Conservation (phyloP, 2,113 vertebrate genomes). For the Cervus canadensis region DNA sequence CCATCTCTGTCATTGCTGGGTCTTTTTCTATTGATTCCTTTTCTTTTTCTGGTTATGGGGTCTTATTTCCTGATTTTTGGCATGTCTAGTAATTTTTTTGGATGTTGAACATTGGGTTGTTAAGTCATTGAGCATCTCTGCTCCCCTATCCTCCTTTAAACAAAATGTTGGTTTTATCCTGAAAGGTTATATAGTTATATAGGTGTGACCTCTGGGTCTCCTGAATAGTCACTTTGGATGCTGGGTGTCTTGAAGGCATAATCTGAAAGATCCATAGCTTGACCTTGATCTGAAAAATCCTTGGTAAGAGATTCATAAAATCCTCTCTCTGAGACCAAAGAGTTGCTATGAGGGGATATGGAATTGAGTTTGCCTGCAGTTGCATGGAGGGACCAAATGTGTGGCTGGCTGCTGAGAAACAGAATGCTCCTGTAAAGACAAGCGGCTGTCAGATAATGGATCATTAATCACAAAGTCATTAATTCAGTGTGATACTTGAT, state of each 20-base stretch:
- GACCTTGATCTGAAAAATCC: slow-evolving; percentile 70
- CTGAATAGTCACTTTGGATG: slow-evolving; percentile 86
- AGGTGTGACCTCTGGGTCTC: neutral
- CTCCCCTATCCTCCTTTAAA: neutral
- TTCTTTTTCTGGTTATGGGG: neutral
- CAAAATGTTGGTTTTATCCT: neutral
- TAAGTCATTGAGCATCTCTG: neutral
- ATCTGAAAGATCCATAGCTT: slow-evolving; percentile 82
- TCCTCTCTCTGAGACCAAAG: slow-evolving; percentile 86
- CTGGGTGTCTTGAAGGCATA: slow-evolving; percentile 89
- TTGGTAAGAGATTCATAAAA: slow-evolving; percentile 90
- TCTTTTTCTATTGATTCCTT: neutral
- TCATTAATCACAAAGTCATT: slow-evolving; percentile 57
- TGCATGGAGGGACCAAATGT: slow-evolving; percentile 82
- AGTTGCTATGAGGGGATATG: slow-evolving; percentile 76
- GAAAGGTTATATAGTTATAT: neutral
- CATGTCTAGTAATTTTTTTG: neutral
- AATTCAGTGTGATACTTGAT: slow-evolving; percentile 79
- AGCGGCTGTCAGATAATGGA: neutral
- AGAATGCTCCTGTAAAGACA: slow-evolving; percentile 83
- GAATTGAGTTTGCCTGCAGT: slow-evolving; percentile 82
- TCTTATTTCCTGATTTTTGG: neutral
- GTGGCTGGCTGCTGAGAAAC: slow-evolving; percentile 78
- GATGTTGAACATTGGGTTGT: neutral
- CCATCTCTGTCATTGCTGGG: neutral